Conservation (phyloP, 2,888 invertebrate species). For the Dryadula phaetusa region DNA sequence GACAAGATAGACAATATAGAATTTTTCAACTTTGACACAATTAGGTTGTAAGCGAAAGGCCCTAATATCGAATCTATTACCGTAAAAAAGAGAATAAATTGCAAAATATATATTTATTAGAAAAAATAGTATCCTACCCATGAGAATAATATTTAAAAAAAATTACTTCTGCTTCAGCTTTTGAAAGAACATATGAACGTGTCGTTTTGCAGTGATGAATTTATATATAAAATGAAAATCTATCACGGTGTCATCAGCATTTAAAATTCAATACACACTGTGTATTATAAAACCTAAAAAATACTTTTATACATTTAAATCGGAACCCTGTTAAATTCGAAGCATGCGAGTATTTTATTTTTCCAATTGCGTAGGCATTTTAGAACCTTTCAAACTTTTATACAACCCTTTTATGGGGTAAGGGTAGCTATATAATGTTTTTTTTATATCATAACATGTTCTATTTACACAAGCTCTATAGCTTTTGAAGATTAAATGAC, state of each 20-base stretch:
- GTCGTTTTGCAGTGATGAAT: background rate
- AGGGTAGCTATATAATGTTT: background rate
- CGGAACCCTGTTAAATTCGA: background rate
- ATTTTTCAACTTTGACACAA: too few species aligned
- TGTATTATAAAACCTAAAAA: background rate
- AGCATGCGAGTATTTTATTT: background rate
- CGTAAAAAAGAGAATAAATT: too few species aligned
- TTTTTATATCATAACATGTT: slow-evolving; percentile 1
- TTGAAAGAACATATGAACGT: background rate
- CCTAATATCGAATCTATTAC: too few species aligned
- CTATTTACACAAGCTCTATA: background rate
- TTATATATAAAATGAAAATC: background rate
- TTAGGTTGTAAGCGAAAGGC: too few species aligned
- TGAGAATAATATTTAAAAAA: too few species aligned
- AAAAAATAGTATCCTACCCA: too few species aligned
- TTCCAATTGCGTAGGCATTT: background rate
- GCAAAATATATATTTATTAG: too few species aligned
- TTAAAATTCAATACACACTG: background rate
- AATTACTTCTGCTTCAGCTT: too few species aligned
- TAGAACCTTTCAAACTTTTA: background rate
- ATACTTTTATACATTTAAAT: background rate
- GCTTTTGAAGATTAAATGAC: background rate
- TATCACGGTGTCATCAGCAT: background rate
- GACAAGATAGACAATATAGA: too few species aligned
- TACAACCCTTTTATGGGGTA: background rate